Evolutionary conservation across 92 coral and sea anemone species (phyloP), one percentile per base, ranked within the genome.

Genomic region (Isaurus tuberculatus): DNA sequence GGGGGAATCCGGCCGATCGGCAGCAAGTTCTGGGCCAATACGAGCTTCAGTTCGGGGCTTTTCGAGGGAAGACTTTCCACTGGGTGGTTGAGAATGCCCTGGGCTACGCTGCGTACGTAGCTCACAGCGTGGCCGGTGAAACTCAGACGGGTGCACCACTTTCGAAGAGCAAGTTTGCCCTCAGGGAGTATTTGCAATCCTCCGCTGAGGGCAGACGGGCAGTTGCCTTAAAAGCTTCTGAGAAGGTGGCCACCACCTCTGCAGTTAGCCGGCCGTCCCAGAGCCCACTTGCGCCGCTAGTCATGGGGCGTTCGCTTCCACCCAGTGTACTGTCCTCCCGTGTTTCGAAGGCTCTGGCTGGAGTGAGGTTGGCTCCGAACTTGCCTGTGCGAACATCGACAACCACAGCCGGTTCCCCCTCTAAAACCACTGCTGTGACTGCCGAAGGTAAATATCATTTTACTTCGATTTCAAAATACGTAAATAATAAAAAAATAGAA

Each of bases 81-180:
- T 14, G 36, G 36, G 2, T 63, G 69, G 69, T 63, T 3, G 69
- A 63, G 69, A 63, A 63, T 63, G 34, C 1, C 36, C 69, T 63
- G 8, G 69, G 69, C 69, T 63, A 63, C 1, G 31, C 34, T 63
- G 69, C n/a, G 0, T 63, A 26, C 6, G 0, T 63, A 6, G 36
- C 33, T 3, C 1, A 27, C 2, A 63, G 69, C n/a, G n/a, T 63
- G 36, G 69, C 34, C 9, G 4, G 36, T 16, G 34, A 63, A 63
- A 26, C 17, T 23, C 17, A 1, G 5, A 63, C 16, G 36, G 7
- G 34, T n/a, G 4, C 34, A 16, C 68, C 32, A 0, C 31, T 63
- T 14, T 63, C 69, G 16, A 26, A 14, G 34, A 63, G 19, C 69
- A 63, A 63, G 69, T 63, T 63, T 27, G 69, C 34, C 69, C 17